Evolutionary conservation across 2,888 invertebrate species (phyloP), one percentile per base, ranked within the genome.

Genomic region (Frankliniella intonsa): DNA sequence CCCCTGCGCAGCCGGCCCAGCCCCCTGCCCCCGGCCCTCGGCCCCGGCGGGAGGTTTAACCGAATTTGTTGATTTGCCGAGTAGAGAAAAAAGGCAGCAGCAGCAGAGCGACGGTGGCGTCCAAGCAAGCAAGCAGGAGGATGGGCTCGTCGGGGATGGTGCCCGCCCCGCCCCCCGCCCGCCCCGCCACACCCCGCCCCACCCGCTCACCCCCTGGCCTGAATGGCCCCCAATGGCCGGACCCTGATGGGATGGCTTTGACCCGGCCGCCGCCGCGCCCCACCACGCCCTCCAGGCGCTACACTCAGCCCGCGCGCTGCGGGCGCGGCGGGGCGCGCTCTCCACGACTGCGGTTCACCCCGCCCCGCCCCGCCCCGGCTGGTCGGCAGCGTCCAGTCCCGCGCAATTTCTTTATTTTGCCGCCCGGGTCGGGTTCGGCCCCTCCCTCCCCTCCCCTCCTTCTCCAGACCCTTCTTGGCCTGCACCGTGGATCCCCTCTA

Each of bases 171-270:
- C 17, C 55, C 14, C 51, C 51, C 65, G 11, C 65, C n/a, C n/a
- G 19, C 65, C 9, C 65, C 65, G n/a, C 65, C n/a, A 1, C 12
- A 11, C 69, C 69, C n/a, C 22, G 69, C 69, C 69, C 65, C 19
- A n/a, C n/a, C 65, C n/a, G 65, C 65, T 22, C 69, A 22, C 69
- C 22, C 69, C 69, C 69, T n/a, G 14, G 55, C 8, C 22, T 22
- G 22, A 69, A 22, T 22, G 69, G 69, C 69, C 69, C 69, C 69
- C 22, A 69, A 69, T 69, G 22, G 69, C 69, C 69, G 69, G 69
- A 69, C 69, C 22, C 69, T 69, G 69, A 69, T 69, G 69, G 69
- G 69, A 69, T 69, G 69, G 69, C 69, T 69, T 69, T 69, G 69
- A 22, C 69, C 69, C 69, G 69, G 69, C 69, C 69, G 22, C 69